Base-by-base conservation (phyloP, 2,888 invertebrate genomes). In the Aelia acuminata region DNA sequence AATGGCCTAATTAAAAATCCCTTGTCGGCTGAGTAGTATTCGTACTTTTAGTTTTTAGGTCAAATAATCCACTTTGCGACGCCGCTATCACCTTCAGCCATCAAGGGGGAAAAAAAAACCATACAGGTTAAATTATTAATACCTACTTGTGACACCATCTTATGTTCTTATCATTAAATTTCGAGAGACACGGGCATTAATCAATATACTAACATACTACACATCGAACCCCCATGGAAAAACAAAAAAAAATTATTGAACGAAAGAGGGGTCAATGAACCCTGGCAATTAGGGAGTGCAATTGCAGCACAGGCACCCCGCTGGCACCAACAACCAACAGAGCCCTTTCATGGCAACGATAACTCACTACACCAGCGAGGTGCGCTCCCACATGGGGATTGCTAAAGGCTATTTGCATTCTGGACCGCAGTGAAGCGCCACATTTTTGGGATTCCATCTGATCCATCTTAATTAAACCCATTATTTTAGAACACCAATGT, bases 261-360 rank as follows among this genome's bases (percentile, higher is more conserved):
- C 1, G n/a, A 70, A 35, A 70, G 35, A 13, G 63, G 1, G 4
- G n/a, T 22, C 53, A 35, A 18, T 35, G 31, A 70, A 15, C 63
- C 31, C 31, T 18, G 5, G 35, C 63, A 70, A 70, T 70, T 70
- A 35, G 31, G 31, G 31, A 70, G 18, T 70, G 63, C 63, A 70
- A 5, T 70, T 70, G 31, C 31, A 70, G 0, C 35, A 35, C 31
- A 35, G 7, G 7, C 1, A 18, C 7, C 35, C 63, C 20, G 18
- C 10, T 15, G 35, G 10, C 18, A n/a, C n/a, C n/a, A 5, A 57
- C 18, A 11, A 35, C 26, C 63, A 70, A 70, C 15, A 31, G 8
- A 35, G 57, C 31, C 63, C 35, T 70, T 70, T 70, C 63, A 70
- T 70, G 31, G 31, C 18, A 70, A 70, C 63, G 26, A 70, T 57